Conservation (phyloP, 2,797 vertebrate genomes). For the Lagorchestes hirsutus region DNA sequence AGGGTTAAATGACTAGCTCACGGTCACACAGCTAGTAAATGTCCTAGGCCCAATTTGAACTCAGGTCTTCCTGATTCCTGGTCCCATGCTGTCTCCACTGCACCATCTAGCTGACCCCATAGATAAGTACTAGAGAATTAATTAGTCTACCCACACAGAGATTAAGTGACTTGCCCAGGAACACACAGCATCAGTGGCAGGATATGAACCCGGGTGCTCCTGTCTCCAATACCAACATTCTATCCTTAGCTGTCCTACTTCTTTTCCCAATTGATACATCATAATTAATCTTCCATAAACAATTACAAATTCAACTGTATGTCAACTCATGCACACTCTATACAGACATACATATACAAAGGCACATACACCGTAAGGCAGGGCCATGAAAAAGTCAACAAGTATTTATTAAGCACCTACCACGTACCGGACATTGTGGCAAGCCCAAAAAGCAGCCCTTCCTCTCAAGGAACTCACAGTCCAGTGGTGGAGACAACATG, state of each 20-base stretch:
- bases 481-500: no score
- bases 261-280: neutral
- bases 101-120: neutral
- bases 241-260: neutral
- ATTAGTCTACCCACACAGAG: neutral
- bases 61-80: neutral
- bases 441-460: no score
- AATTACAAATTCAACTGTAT: neutral
- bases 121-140: neutral
- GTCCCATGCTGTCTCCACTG: neutral
- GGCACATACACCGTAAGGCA: neutral
- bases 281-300: neutral
- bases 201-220: neutral
- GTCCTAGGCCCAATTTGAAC: neutral
- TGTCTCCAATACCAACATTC: no score
- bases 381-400: neutral
- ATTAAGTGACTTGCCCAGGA: neutral
- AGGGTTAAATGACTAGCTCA: neutral
- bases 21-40: neutral
- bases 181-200: neutral
- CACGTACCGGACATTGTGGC: no score
- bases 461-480: no score
- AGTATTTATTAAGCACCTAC: neutral
- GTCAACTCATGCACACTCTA: neutral
- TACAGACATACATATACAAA: neutral